Evolutionary conservation across 2,888 invertebrate genomes (phyloP).

Genomic region (Drosophila pseudotakahashii): DNA sequence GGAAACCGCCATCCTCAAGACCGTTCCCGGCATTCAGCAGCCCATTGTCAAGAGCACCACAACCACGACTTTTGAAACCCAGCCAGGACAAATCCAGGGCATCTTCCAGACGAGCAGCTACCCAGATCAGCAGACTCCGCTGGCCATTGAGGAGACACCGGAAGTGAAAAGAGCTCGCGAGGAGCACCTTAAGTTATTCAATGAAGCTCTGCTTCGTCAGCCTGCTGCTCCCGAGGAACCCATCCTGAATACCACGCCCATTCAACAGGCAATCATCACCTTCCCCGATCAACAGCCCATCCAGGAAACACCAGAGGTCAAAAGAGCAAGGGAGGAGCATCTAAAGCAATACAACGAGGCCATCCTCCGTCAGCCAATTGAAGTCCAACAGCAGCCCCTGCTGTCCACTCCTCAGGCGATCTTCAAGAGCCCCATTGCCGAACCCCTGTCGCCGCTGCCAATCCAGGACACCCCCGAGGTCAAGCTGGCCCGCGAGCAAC

Average conservation of each 20-base stretch:
- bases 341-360: slow-evolving; percentile 61
- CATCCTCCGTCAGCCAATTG: slow-evolving; percentile 45
- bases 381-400: slow-evolving; percentile 35
- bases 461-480: slow-evolving; percentile 33
- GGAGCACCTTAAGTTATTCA: slow-evolving; percentile 69
- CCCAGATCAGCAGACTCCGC: slow-evolving; percentile 30
- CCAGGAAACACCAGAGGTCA: slow-evolving; percentile 72
- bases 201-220: slow-evolving; percentile 59
- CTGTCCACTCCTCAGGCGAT: slow-evolving; percentile 39
- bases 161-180: slow-evolving; percentile 73
- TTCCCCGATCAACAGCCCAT: slow-evolving; percentile 37
- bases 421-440: slow-evolving; percentile 28
- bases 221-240: slow-evolving; percentile 1
- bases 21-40: slow-evolving; percentile 26
- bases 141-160: slow-evolving; percentile 63
- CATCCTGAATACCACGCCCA: slow-evolving; percentile 18
- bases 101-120: slow-evolving; percentile 7
- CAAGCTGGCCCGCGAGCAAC: slow-evolving; percentile 39
- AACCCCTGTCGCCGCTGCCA: slow-evolving; percentile 13
- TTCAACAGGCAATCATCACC: slow-evolving; percentile 2
- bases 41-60: slow-evolving; percentile 3
- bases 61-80: neutral
- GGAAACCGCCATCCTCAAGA: slow-evolving; percentile 13
- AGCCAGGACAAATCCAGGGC: slow-evolving; percentile 1
- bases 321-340: slow-evolving; percentile 69